phyloP scores from a whole-genome alignment of 2,113 vertebrate genomes.

The cattle (Bos taurus) region ARS-UCD2.0 NC_037350.1:45647001-45647500 shows the following conservation, averaged over 20 bases:
- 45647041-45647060: background rate
- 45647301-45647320: conserved; percentile 62
- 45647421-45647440: conserved; percentile 86
- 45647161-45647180: background rate
- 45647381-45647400: conserved; percentile 84
- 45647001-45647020: background rate
- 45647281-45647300: conserved; percentile 57
- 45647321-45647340: conserved; percentile 68
- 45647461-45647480: conserved; percentile 86
- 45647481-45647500: conserved; percentile 53
- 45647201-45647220: background rate
- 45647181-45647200: background rate
- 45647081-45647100: conserved; percentile 1
- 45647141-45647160: background rate
- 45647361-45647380: conserved; percentile 78
- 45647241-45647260: background rate
- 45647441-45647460: conserved; percentile 84
- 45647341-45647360: conserved; percentile 70
- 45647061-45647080: background rate
- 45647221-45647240: background rate
- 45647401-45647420: conserved; percentile 81
- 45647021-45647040: background rate
- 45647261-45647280: background rate
- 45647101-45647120: background rate
- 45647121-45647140: background rate